Evolutionary conservation across 1,140 invertebrate species (phyloP).

Genomic region (Calycopis cecrops): DNA sequence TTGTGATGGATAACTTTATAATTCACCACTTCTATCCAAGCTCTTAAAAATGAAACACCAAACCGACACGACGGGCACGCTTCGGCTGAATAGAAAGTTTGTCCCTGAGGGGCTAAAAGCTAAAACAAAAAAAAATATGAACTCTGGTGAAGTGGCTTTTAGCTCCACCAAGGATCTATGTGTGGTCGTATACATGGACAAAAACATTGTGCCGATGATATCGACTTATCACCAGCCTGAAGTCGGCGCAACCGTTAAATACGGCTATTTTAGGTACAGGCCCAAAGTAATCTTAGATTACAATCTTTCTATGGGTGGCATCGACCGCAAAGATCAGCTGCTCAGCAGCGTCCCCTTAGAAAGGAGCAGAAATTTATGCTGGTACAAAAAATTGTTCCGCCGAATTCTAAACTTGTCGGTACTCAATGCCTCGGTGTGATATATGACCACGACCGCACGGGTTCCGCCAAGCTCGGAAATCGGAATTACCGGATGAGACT

Average conservation of each 20-base stretch:
- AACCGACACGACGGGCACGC: slow-evolving; percentile 25
- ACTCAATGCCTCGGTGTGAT: too few species aligned
- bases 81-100: slow-evolving; percentile 25
- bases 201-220: slow-evolving; percentile 28
- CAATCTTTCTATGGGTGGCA: slow-evolving; percentile 32
- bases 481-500: too few species aligned
- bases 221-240: slow-evolving; percentile 27
- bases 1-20: slow-evolving; percentile 22
- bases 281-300: slow-evolving; percentile 34
- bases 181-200: slow-evolving; percentile 28
- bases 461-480: too few species aligned
- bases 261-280: slow-evolving; percentile 18
- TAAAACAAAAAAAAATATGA: slow-evolving; percentile 18
- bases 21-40: slow-evolving; percentile 22
- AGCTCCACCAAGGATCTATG: slow-evolving; percentile 23
- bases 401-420: too few species aligned
- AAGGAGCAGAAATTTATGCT: slow-evolving; percentile 10
- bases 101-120: slow-evolving; percentile 23
- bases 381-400: slow-evolving; percentile 28
- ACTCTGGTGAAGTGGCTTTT: slow-evolving; percentile 22
- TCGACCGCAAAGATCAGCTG: slow-evolving; percentile 33
- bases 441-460: too few species aligned
- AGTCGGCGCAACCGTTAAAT: slow-evolving; percentile 20
- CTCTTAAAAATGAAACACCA: slow-evolving; percentile 20
- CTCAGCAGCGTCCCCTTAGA: slow-evolving; percentile 26